Percentiles rank a stretch among this genome's conserved stretches.
Evolutionary conservation across 2,113 vertebrate species (phyloP).

Genomic region (Columbina picui): DNA sequence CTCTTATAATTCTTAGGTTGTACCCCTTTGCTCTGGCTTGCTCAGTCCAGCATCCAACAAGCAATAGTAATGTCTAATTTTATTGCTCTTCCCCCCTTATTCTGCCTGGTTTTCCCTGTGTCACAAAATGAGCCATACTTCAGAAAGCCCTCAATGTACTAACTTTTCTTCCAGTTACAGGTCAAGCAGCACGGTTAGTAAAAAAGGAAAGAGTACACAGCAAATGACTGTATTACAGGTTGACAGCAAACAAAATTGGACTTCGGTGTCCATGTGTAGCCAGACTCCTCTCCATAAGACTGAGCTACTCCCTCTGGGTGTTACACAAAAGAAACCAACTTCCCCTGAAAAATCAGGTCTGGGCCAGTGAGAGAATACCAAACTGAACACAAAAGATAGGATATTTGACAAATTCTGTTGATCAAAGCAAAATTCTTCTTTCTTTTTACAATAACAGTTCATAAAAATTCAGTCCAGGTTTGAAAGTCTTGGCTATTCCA

Average conservation of each 20-base stretch:
- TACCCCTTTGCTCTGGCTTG: background rate
- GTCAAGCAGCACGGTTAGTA: background rate
- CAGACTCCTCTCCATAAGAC: background rate
- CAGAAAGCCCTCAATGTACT: background rate
- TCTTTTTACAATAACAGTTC: background rate
- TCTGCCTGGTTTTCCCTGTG: background rate
- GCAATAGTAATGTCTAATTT: background rate
- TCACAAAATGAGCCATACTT: background rate
- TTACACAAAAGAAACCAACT: background rate
- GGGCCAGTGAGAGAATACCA: background rate
- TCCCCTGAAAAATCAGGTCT: background rate
- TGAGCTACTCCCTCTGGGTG: background rate
- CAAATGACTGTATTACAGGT: background rate
- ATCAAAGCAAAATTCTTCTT: background rate
- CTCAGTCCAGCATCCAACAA: background rate
- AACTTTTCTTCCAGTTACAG: background rate
- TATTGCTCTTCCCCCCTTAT: background rate
- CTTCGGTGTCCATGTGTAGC: background rate
- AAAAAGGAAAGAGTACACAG: background rate
- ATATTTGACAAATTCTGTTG: background rate
- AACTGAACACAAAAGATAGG: background rate
- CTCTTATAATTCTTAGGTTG: background rate
- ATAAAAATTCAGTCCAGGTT: conserved; percentile 4
- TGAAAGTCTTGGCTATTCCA: background rate
- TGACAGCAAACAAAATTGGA: background rate